A percentile compares a stretch with the other conserved stretches of the same genome.
These are phyloP conservation scores for Galerucella calmariensis DNA, from an alignment of 2,888 invertebrate species.

Conservation along the genomic window DNA sequence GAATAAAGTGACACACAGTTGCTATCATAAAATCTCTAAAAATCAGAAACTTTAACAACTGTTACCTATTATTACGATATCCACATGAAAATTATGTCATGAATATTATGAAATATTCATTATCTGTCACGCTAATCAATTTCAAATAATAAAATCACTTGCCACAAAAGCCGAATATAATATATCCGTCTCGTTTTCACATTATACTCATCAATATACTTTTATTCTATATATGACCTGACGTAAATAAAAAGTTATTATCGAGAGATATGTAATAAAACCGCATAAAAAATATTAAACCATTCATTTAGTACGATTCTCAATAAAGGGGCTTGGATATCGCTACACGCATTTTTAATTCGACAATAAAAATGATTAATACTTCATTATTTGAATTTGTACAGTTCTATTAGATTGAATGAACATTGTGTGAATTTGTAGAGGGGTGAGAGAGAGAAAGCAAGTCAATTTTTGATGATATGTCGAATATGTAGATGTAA, in stretches of 20 bases:
- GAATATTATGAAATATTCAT: conserved; percentile 53
- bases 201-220: conserved; percentile 13
- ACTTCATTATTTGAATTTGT: conserved; percentile 33
- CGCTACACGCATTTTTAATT: conserved; percentile 37
- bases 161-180: conserved; percentile 40
- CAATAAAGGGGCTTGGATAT: conserved; percentile 39
- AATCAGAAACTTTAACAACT: conserved; percentile 53
- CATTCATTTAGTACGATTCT: conserved; percentile 40
- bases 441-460: not conserved
- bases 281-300: conserved; percentile 41
- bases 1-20: conserved; percentile 40
- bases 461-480: conserved; percentile 2
- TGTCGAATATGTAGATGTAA: not conserved
- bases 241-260: conserved; percentile 31
- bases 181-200: conserved; percentile 32
- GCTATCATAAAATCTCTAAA: conserved; percentile 42
- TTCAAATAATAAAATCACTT: conserved; percentile 48
- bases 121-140: conserved; percentile 57
- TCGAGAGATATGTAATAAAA: conserved; percentile 42
- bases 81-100: conserved; percentile 53
- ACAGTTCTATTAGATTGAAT: conserved; percentile 17
- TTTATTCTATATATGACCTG: conserved; percentile 16
- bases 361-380: conserved; percentile 38
- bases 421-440: conserved; percentile 26
- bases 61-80: conserved; percentile 51